Evolutionary conservation across 2,888 invertebrate genomes (phyloP).

Genomic region (Ophion ventricosus): DNA sequence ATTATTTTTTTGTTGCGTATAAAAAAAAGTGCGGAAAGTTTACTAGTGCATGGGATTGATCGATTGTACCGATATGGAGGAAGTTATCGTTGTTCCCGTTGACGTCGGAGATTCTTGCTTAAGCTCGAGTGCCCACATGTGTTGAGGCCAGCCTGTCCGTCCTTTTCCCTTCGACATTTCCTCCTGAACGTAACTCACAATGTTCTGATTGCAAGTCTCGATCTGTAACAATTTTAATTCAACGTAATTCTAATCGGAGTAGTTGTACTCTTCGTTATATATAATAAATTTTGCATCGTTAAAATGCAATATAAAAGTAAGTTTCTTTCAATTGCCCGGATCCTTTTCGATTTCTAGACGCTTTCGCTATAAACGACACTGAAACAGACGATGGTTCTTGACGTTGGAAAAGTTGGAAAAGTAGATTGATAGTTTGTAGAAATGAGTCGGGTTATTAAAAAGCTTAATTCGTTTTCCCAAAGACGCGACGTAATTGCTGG

Average conservation of each 20-base stretch:
- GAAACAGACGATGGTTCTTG: too few relatives aligned
- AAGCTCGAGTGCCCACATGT: conserved; percentile 96
- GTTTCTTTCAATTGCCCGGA: neutral
- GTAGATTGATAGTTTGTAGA: too few relatives aligned
- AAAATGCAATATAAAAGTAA: neutral
- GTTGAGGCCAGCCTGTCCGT: conserved; percentile 98
- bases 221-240: conserved; percentile 74
- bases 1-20: conserved; percentile 43
- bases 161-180: conserved; percentile 88
- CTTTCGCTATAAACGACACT: too few relatives aligned
- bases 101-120: conserved; percentile 86
- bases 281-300: too few relatives aligned
- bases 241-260: neutral
- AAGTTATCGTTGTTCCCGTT: conserved; percentile 61
- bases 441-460: too few relatives aligned
- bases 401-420: too few relatives aligned
- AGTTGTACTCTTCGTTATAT: neutral
- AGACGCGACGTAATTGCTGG: too few relatives aligned
- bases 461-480: too few relatives aligned
- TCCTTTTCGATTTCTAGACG: too few relatives aligned
- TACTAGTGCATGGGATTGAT: conserved; percentile 74
- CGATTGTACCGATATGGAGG: conserved; percentile 64
- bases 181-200: conserved; percentile 73
- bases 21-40: conserved; percentile 24
- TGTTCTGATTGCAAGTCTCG: conserved; percentile 77